Evolutionary conservation across 2,797 vertebrate genomes (phyloP).

Genomic region (Rachycentron canadum): DNA sequence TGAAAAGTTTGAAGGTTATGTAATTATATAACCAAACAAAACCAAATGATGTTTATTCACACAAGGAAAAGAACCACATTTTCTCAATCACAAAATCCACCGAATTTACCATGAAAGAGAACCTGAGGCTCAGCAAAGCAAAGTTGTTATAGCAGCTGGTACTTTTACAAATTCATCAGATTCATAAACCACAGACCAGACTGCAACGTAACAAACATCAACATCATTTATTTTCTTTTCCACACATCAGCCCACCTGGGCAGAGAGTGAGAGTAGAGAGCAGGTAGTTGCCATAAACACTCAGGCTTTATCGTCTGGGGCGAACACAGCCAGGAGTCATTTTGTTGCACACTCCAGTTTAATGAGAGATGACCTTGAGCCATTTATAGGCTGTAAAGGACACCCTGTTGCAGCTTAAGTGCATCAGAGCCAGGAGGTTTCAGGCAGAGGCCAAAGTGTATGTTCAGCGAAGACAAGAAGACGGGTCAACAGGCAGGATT

Average conservation of each 20-base stretch:
- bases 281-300: slow-evolving; percentile 74
- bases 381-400: slow-evolving; percentile 80
- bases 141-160: slow-evolving; percentile 15
- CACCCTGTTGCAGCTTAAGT: slow-evolving; percentile 64
- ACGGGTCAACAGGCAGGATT: neutral
- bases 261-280: slow-evolving; percentile 48
- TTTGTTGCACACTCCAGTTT: slow-evolving; percentile 74
- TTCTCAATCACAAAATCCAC: slow-evolving; percentile 8
- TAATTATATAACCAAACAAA: slow-evolving; percentile 16
- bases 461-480: slow-evolving; percentile 49
- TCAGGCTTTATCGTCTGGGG: slow-evolving; percentile 64
- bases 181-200: neutral
- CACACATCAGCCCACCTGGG: slow-evolving; percentile 57
- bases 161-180: slow-evolving; percentile 8
- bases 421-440: slow-evolving; percentile 60
- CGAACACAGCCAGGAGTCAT: slow-evolving; percentile 63
- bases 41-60: neutral
- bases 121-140: neutral
- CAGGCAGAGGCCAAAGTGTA: slow-evolving; percentile 56
- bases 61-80: neutral
- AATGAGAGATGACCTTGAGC: slow-evolving; percentile 81
- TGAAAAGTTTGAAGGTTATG: neutral
- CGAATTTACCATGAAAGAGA: slow-evolving; percentile 1
- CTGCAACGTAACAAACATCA: slow-evolving; percentile 10
- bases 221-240: slow-evolving; percentile 55